A percentile compares a stretch with the other conserved stretches of the same genome.
Conservation (phyloP, 92 coral and sea anemone species). For the Porites lobata region DNA sequence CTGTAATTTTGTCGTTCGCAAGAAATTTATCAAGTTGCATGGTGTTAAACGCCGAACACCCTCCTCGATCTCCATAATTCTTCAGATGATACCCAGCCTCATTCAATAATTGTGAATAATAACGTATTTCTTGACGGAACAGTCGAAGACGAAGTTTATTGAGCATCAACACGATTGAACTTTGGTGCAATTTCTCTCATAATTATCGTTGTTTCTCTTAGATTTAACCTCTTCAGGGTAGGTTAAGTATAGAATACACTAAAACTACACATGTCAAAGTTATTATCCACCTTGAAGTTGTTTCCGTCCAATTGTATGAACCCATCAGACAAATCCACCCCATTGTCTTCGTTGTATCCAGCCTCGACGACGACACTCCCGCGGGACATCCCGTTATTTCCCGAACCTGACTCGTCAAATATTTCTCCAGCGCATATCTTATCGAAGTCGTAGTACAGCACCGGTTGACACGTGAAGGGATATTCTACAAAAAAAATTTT, state of each 20-base stretch:
- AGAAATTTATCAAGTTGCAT: no score
- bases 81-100: no score
- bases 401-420: slow-evolving; percentile 91
- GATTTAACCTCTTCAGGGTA: not conserved
- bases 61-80: no score
- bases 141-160: no score
- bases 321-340: slow-evolving; percentile 82
- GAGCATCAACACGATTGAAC: no score
- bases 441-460: slow-evolving; percentile 87
- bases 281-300: slow-evolving; percentile 56
- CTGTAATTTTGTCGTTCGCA: no score
- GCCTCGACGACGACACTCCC: slow-evolving; percentile 75
- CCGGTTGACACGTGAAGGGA: slow-evolving; percentile 85
- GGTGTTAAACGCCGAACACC: no score
- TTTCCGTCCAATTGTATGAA: slow-evolving; percentile 84
- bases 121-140: no score
- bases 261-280: not conserved
- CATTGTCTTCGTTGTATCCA: slow-evolving; percentile 82
- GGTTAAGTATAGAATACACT: not conserved
- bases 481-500: slow-evolving; percentile 58
- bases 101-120: no score
- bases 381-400: slow-evolving; percentile 84
- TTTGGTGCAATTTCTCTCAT: no score
- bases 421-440: slow-evolving; percentile 84
- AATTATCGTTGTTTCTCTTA: no score